Conservation (phyloP, 2,113 vertebrate species). For the Sminthopsis crassicaudata region DNA sequence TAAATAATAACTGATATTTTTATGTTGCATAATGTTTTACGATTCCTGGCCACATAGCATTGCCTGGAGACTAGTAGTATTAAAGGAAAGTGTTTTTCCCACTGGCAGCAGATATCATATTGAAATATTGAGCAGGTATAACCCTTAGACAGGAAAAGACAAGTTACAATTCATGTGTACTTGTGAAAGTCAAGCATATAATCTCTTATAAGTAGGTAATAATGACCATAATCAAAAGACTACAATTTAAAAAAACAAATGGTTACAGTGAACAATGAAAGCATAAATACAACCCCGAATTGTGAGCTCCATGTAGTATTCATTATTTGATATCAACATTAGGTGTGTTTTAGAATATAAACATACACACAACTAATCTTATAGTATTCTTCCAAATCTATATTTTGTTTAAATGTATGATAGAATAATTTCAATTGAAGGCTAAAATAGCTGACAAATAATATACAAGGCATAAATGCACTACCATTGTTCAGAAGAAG, state of each 20-base stretch:
- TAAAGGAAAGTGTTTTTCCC: not conserved
- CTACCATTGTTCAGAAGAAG: not conserved
- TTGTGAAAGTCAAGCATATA: conserved; percentile 16
- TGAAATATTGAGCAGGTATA: not conserved
- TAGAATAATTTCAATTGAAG: not conserved
- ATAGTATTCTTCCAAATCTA: not conserved
- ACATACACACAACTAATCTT: not conserved
- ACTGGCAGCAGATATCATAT: not conserved
- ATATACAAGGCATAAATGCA: not conserved
- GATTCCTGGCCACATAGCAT: not conserved
- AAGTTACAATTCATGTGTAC: not conserved
- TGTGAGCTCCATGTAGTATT: conserved; percentile 13
- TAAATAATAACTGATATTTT: not conserved
- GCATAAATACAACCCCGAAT: conserved; percentile 21
- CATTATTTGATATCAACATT: conserved; percentile 25
- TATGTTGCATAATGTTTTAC: not conserved
- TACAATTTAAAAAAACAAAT: conserved; percentile 31
- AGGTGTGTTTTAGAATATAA: conserved; percentile 12
- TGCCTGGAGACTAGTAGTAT: not conserved
- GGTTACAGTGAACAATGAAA: conserved; percentile 21
- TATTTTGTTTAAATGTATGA: not conserved
- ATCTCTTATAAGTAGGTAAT: conserved; percentile 24
- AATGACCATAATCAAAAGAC: conserved; percentile 19
- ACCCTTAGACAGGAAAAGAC: not conserved
- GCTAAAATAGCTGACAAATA: not conserved